A percentile compares a stretch with the other conserved stretches of the same genome.
Evolutionary conservation across 1,140 invertebrate species (phyloP).

Genomic region (Papilio glaucus): DNA sequence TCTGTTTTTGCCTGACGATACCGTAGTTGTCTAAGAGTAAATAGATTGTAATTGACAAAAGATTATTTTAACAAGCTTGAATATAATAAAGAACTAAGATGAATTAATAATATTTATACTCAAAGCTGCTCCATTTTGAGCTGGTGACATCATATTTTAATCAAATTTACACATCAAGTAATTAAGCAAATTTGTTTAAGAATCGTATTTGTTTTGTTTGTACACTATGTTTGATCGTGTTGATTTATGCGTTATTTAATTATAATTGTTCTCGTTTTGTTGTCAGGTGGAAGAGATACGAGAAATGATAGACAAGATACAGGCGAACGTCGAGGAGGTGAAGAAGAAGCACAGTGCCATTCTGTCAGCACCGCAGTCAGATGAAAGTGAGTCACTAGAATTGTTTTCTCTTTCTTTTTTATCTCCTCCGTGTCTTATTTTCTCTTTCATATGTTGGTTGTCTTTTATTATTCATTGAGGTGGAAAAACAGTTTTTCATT

Average conservation of each 20-base stretch:
- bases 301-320: conserved; percentile 99
- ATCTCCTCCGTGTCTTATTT: background rate
- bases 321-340: conserved; percentile 99
- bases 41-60: too few species aligned
- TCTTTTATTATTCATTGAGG: too few species aligned
- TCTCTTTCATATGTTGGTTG: background rate
- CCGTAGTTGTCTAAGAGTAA: too few species aligned
- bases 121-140: too few species aligned
- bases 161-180: background rate
- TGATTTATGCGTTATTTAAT: conserved; percentile 41
- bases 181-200: conserved; percentile 5
- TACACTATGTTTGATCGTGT: background rate
- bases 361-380: conserved; percentile 98
- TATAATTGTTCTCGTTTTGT: conserved; percentile 38
- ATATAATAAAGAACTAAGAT: too few species aligned
- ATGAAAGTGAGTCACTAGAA: conserved; percentile 94
- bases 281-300: conserved; percentile 98
- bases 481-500: too few species aligned
- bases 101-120: too few species aligned
- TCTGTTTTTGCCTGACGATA: too few species aligned
- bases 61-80: too few species aligned
- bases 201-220: background rate
- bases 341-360: conserved; percentile 99
- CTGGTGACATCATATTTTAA: too few species aligned
- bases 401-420: background rate